Conservation (phyloP, 2,888 invertebrate genomes). For the Mythimna vitellina region DNA sequence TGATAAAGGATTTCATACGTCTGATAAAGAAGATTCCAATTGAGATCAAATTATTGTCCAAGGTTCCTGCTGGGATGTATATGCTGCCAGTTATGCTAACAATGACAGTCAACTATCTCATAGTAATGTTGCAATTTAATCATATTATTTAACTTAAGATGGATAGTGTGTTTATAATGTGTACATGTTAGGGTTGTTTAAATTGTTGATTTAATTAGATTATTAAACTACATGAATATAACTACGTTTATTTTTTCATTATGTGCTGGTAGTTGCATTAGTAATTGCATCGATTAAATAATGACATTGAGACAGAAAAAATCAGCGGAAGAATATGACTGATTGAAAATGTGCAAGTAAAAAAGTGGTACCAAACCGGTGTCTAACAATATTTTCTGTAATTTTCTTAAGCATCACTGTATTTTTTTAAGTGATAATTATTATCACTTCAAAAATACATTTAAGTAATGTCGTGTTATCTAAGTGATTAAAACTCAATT, state of each 20-base stretch:
- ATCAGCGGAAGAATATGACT: too few relatives aligned
- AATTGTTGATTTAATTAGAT: too few relatives aligned
- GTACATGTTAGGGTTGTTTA: too few relatives aligned
- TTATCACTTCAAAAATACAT: background rate
- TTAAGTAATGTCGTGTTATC: too few relatives aligned
- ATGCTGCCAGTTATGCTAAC: background rate
- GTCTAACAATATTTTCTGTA: background rate
- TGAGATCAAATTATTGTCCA: background rate
- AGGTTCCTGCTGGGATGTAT: constrained; percentile 13
- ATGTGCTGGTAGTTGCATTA: too few relatives aligned
- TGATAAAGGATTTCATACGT: constrained; percentile 12
- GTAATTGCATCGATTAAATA: too few relatives aligned
- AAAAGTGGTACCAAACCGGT: background rate
- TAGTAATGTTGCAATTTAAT: constrained; percentile 21
- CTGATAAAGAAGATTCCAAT: constrained; percentile 4
- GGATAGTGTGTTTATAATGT: background rate
- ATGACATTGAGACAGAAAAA: too few relatives aligned
- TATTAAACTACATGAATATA: too few relatives aligned
- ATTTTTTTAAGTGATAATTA: background rate
- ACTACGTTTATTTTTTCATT: too few relatives aligned
- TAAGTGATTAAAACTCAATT: too few relatives aligned
- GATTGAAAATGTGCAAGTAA: too few relatives aligned
- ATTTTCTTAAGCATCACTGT: background rate
- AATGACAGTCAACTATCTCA: constrained; percentile 16
- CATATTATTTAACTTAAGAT: constrained; percentile 6